Evolutionary conservation across 2,888 invertebrate genomes (phyloP).

Genomic region (Papilio protenor): DNA sequence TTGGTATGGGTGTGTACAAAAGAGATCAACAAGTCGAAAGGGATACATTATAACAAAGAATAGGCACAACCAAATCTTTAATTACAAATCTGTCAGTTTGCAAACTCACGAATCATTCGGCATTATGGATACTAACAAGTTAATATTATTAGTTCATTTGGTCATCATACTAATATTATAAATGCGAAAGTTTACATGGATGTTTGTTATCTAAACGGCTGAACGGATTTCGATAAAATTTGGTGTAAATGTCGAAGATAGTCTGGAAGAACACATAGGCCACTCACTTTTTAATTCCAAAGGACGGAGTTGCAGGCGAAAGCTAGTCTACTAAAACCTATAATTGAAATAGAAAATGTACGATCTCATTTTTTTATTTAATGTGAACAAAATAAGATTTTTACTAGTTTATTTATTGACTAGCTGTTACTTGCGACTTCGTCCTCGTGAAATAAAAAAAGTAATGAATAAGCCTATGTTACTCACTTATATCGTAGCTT

Average conservation of each 20-base stretch:
- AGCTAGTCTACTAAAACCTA: neutral
- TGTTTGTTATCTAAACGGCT: too few relatives aligned
- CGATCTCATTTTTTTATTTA: neutral
- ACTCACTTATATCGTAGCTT: too few relatives aligned
- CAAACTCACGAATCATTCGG: neutral
- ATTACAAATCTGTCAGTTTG: slow-evolving; percentile 25
- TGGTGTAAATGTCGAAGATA: too few relatives aligned
- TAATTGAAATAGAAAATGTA: neutral
- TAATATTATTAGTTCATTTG: neutral
- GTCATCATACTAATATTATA: neutral
- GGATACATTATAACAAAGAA: slow-evolving; percentile 20
- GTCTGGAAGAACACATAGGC: too few relatives aligned
- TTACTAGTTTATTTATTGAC: too few relatives aligned
- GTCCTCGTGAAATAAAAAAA: too few relatives aligned
- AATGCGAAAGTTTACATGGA: too few relatives aligned
- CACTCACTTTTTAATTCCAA: too few relatives aligned
- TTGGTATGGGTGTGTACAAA: slow-evolving; percentile 33
- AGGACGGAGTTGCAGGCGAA: neutral
- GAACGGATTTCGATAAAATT: too few relatives aligned
- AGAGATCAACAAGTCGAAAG: slow-evolving; percentile 36
- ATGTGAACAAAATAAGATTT: too few relatives aligned
- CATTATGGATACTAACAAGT: neutral
- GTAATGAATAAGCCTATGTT: too few relatives aligned
- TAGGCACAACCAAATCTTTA: neutral
- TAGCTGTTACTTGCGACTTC: too few relatives aligned